phyloP scores from a whole-genome alignment of 2,888 invertebrate genomes.

The Troglohyphantes excavatus region DNA sequence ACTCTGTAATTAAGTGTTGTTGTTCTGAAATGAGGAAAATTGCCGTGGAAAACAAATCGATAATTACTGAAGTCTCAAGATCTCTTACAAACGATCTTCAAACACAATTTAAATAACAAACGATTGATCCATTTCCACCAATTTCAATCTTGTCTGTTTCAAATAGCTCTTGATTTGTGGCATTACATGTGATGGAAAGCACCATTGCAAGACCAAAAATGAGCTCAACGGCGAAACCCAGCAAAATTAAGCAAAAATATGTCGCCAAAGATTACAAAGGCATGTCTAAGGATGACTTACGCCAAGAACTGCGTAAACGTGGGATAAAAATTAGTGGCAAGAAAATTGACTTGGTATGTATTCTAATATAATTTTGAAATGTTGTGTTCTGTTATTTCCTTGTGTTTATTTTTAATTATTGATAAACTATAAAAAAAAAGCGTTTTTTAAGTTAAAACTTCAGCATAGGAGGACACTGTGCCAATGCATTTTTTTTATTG shows the following conservation, averaged over 20 bases:
- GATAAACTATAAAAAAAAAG: no score
- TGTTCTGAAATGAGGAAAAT: slow-evolving; percentile 35
- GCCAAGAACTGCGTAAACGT: slow-evolving; percentile 78
- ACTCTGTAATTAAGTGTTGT: neutral
- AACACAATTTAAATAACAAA: neutral
- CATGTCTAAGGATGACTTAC: slow-evolving; percentile 79
- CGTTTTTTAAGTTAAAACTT: no score
- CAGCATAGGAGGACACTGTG: no score
- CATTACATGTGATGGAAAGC: slow-evolving; percentile 67
- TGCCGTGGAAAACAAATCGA: slow-evolving; percentile 57
- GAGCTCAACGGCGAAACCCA: slow-evolving; percentile 50
- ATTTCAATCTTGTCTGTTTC: neutral
- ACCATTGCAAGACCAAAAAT: slow-evolving; percentile 36
- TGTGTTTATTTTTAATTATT: no score
- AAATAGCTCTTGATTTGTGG: neutral
- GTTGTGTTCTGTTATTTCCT: no score
- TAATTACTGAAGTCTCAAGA: slow-evolving; percentile 48
- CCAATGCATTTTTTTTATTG: no score
- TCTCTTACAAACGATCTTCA: slow-evolving; percentile 11
- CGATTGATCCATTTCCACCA: no score
- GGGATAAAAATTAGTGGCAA: slow-evolving; percentile 79
- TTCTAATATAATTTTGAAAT: neutral
- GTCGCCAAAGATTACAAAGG: slow-evolving; percentile 73
- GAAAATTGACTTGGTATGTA: slow-evolving; percentile 79
- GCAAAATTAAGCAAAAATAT: slow-evolving; percentile 68